These are phyloP conservation scores for Catharus bicknelli DNA, from an alignment of 2,113 vertebrate genomes.

Conservation along the genomic window DNA sequence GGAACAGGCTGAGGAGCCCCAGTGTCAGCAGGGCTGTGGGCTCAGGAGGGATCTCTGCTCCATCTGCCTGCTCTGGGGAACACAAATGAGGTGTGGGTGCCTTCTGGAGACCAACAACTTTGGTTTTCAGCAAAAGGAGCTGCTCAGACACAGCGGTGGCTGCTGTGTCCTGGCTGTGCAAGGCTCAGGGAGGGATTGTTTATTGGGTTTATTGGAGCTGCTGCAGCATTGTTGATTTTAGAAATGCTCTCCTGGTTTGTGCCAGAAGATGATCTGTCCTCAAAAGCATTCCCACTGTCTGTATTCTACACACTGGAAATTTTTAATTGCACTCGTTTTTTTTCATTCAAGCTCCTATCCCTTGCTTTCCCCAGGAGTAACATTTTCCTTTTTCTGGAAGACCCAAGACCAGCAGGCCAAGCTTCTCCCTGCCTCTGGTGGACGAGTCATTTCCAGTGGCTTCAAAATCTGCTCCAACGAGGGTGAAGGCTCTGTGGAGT, in stretches of 20 bases:
- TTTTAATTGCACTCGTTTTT: neutral
- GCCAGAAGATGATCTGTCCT: neutral
- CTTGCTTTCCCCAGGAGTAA: slow-evolving; percentile 80
- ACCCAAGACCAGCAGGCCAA: slow-evolving; percentile 67
- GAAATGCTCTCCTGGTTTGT: neutral
- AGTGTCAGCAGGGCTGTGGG: too few relatives aligned
- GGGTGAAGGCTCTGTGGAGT: slow-evolving; percentile 83
- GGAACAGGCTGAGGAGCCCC: rapidly evolving
- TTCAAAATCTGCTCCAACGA: slow-evolving; percentile 87
- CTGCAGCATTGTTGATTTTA: neutral
- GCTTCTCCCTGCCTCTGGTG: slow-evolving; percentile 78
- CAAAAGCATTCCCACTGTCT: neutral
- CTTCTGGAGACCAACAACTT: neutral
- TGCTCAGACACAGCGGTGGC: neutral
- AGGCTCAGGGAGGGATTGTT: neutral
- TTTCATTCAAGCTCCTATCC: neutral
- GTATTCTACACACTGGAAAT: neutral
- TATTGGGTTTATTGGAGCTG: neutral
- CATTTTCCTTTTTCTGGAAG: slow-evolving; percentile 98
- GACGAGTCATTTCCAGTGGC: slow-evolving; percentile 88
- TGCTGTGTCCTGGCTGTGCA: neutral
- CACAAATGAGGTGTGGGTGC: neutral
- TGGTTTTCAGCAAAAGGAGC: neutral
- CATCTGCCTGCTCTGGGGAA: neutral
- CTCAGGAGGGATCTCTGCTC: rapidly evolving